Evolutionary conservation across 2,888 invertebrate genomes (phyloP), one percentile per base, ranked within the genome.

Genomic region (Bembecia ichneumoniformis): DNA sequence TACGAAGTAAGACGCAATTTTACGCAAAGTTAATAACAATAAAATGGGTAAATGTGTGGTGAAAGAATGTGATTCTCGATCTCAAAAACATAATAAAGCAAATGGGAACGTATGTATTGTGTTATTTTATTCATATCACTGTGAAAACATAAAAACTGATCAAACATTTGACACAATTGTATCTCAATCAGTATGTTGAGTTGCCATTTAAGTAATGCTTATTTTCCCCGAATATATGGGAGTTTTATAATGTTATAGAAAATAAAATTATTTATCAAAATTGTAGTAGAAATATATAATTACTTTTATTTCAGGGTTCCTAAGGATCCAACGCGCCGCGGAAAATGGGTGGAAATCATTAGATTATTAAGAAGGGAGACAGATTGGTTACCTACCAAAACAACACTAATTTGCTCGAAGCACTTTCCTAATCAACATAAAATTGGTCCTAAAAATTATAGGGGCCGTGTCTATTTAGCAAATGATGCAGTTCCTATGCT

Each of bases 311-410:
- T 35, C 43, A 52, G 52, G 35, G 48, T 52, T 48, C 52, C 50
- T 17, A 50, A 52, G 50, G 48, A 50, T 48, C 36, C 50, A 15
- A 50, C 50, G 48, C 52, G 52, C 40, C 48, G 40, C 46, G 50
- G 50, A 20, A 40, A 49, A 34, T 52, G 52, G 52, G 49, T 47
- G 15, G 49, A 45, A 34, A 34, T 40, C 45, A 49, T 52, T 16
- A 49, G 48, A 45, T 16, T 52, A 36, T 45, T 52, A 49, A 49
- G 52, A 11, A 50, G 50, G 17, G 52, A 52, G 44, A 36, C 48
- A n/a, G 48, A 50, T 36, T 50, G 50, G 49, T 44, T 49, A 14
- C 49, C 49, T 7, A 46, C 49, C 10, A 13, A 14, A 45, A 47
- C 45, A 10, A 50, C 47, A 34, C 44, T 47, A 3, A 16, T 50